Evolutionary conservation across 2,797 vertebrate species (phyloP).

Genomic region (Spea hammondii): DNA sequence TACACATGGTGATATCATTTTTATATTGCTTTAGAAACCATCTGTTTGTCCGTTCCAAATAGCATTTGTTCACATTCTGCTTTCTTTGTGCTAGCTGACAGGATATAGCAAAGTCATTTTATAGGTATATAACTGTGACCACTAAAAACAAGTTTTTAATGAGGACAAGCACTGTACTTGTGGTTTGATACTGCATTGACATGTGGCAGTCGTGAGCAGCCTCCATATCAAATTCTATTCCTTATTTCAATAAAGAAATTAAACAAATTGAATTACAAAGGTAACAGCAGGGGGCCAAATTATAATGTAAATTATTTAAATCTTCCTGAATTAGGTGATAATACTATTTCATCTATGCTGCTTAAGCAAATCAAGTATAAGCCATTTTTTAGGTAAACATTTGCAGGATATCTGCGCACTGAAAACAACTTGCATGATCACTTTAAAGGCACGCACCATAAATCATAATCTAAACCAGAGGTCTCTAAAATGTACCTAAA

Average conservation of each 20-base stretch:
- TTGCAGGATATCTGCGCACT: background rate
- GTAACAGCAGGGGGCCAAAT: slow-evolving; percentile 3
- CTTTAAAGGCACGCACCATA: too few species aligned
- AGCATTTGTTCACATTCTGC: slow-evolving; percentile 27
- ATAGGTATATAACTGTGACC: slow-evolving; percentile 5
- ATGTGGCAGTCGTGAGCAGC: background rate
- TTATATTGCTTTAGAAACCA: slow-evolving; percentile 42
- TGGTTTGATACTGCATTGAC: background rate
- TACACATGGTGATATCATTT: slow-evolving; percentile 39
- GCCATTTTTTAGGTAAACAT: slow-evolving; percentile 12
- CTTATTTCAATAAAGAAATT: slow-evolving; percentile 2
- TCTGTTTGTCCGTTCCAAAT: slow-evolving; percentile 43
- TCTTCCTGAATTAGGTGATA: background rate
- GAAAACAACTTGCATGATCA: background rate
- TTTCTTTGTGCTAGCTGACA: slow-evolving; percentile 51
- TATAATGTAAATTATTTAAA: slow-evolving; percentile 14
- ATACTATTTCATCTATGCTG: slow-evolving; percentile 17
- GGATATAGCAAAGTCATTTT: slow-evolving; percentile 31
- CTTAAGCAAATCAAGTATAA: background rate
- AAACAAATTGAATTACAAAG: background rate
- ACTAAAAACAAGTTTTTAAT: slow-evolving; percentile 2
- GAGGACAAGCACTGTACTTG: background rate
- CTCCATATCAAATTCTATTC: slow-evolving; percentile 4
- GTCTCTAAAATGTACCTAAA: too few species aligned
- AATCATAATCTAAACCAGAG: too few species aligned